phyloP scores from a whole-genome alignment of 2,797 vertebrate genomes.

The Phyllotis vaccarum region DNA sequence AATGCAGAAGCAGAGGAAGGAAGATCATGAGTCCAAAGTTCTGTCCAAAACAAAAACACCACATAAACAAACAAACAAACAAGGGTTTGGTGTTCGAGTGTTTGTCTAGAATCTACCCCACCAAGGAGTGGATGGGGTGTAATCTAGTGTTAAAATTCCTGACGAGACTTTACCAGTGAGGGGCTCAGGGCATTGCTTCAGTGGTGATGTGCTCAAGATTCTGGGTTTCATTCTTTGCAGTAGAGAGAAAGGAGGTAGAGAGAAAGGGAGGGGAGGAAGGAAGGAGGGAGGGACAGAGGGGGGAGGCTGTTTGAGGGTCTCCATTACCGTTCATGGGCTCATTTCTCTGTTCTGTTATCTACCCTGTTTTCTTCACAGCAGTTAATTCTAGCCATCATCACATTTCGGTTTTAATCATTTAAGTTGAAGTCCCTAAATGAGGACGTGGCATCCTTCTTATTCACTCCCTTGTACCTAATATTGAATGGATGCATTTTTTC shows the following conservation, averaged over 20 bases:
- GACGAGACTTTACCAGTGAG: neutral
- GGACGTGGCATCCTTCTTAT: neutral
- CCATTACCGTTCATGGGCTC: neutral
- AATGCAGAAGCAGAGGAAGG: neutral
- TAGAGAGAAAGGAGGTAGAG: neutral
- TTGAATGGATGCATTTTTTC: neutral
- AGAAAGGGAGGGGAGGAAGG: rapidly evolving
- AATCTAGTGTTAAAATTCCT: neutral
- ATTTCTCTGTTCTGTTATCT: neutral
- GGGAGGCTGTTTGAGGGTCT: rapidly evolving
- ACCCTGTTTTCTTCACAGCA: neutral
- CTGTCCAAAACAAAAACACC: neutral
- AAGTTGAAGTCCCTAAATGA: neutral
- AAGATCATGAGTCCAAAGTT: neutral
- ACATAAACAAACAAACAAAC: neutral
- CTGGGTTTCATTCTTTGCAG: neutral
- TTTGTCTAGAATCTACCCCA: neutral
- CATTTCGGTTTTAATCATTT: neutral
- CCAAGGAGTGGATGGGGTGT: neutral
- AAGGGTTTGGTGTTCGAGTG: neutral
- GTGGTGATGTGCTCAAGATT: neutral
- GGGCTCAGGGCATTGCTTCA: neutral
- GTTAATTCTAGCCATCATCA: neutral
- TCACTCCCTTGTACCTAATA: neutral
- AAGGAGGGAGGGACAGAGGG: no score